These are phyloP conservation scores for Chiroxiphia lanceolata DNA, from an alignment of 2,797 vertebrate genomes.

Conservation along the genomic window DNA sequence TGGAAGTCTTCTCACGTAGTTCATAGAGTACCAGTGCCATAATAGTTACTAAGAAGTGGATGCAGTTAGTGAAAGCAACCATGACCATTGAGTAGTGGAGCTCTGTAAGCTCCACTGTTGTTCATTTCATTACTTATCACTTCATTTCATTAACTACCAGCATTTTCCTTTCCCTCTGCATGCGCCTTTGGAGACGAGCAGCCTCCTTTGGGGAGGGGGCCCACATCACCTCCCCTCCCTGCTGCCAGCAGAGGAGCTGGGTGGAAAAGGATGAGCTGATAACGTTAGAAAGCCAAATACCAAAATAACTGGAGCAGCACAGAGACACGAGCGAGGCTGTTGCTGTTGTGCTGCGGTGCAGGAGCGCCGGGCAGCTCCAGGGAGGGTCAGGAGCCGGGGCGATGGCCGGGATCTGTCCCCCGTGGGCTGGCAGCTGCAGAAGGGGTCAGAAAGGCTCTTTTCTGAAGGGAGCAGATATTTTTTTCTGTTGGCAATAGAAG, in stretches of 20 bases:
- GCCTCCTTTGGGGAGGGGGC: background rate
- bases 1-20: background rate
- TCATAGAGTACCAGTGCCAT: background rate
- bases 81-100: background rate
- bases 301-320: conserved; percentile 8
- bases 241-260: background rate
- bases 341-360: fast-evolving
- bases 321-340: background rate
- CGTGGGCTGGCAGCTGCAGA: conserved; percentile 35
- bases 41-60: background rate
- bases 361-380: background rate
- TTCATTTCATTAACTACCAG: background rate
- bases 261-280: background rate
- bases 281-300: background rate
- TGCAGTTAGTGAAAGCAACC: background rate
- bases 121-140: background rate
- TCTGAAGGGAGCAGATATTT: background rate
- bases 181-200: fast-evolving
- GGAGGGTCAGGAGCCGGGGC: background rate
- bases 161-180: background rate
- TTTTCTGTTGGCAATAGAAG: background rate
- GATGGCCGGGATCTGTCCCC: background rate
- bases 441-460: background rate
- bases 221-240: background rate
- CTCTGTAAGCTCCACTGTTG: background rate